These are phyloP conservation scores for Hypotaenidia okinawae DNA, from an alignment of 2,797 vertebrate species.

Conservation along the genomic window DNA sequence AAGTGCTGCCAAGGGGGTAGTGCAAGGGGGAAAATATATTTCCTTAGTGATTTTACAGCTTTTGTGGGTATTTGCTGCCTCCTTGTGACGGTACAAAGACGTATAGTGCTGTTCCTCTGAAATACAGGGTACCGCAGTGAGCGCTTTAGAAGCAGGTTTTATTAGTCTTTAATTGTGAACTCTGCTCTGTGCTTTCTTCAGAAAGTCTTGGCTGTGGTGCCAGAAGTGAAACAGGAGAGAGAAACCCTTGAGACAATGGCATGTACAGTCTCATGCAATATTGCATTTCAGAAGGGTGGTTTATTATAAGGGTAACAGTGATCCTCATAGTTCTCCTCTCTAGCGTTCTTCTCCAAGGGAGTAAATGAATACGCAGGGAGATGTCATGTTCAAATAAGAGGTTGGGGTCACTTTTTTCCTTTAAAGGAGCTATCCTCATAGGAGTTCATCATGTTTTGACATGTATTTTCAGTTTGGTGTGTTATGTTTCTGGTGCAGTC, in stretches of 20 bases:
- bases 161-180: background rate
- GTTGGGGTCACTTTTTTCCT: background rate
- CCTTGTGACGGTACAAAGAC: conserved; percentile 59
- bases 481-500: background rate
- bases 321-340: background rate
- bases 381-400: background rate
- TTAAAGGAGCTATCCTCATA: background rate
- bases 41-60: background rate
- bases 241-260: background rate
- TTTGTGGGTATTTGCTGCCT: conserved; percentile 67
- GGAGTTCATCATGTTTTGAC: background rate
- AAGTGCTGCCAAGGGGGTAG: background rate
- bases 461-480: fast-evolving
- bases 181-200: background rate
- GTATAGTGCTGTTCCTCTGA: background rate
- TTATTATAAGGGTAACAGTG: background rate
- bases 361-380: background rate
- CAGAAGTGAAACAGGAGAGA: background rate
- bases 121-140: background rate
- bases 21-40: background rate
- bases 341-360: background rate
- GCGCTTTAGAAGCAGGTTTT: background rate
- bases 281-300: background rate
- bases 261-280: fast-evolving
- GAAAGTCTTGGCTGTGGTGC: background rate